phyloP scores from a whole-genome alignment of 1,140 invertebrate species.

The Cecropterus lyciades region DNA sequence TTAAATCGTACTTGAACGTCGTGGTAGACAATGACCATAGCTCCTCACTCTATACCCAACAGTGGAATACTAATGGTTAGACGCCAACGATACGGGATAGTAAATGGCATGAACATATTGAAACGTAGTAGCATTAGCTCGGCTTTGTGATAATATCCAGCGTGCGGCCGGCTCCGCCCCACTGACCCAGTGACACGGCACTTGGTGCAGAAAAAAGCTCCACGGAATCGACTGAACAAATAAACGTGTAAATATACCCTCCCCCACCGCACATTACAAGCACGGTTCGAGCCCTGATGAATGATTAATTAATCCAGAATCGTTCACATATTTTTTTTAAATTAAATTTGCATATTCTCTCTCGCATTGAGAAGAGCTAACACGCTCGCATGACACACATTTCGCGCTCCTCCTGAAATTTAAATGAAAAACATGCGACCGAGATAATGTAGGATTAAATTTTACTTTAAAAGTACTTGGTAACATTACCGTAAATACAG shows the following conservation, averaged over 20 bases:
- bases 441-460: neutral
- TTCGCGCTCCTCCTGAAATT: neutral
- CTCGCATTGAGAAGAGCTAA: neutral
- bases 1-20: too few relatives aligned
- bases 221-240: slow-evolving; percentile 56
- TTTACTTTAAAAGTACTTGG: neutral
- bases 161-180: slow-evolving; percentile 50
- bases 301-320: slow-evolving; percentile 43
- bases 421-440: neutral
- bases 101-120: slow-evolving; percentile 34
- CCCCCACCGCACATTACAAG: slow-evolving; percentile 35
- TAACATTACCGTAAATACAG: neutral
- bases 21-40: too few relatives aligned
- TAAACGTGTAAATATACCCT: slow-evolving; percentile 57
- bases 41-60: too few relatives aligned
- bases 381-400: neutral
- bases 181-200: slow-evolving; percentile 68
- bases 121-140: slow-evolving; percentile 43
- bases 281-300: slow-evolving; percentile 37
- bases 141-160: slow-evolving; percentile 55
- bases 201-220: slow-evolving; percentile 51
- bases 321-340: slow-evolving; percentile 24
- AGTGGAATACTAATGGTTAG: too few relatives aligned
- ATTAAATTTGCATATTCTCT: slow-evolving; percentile 1
- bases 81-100: neutral